These are phyloP conservation scores for Pseudomyrmex sp. DNA, from an alignment of 1,140 invertebrate species.

Conservation along the genomic window DNA sequence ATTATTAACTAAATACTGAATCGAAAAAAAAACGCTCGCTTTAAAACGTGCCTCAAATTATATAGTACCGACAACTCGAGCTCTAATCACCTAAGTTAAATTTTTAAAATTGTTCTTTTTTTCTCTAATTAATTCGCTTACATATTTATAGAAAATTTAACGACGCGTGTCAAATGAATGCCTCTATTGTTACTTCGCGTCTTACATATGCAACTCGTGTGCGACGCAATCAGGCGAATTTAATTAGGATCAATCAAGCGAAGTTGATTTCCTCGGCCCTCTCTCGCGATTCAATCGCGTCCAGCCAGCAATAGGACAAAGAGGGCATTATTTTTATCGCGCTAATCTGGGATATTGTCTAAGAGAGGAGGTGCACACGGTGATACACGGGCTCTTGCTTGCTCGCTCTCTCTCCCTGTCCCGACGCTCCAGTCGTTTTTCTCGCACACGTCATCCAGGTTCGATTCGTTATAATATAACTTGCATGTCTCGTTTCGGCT, in stretches of 20 bases:
- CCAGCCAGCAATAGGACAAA: constrained; percentile 21
- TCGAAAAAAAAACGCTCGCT: background rate
- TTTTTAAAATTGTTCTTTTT: background rate
- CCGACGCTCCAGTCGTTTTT: constrained; percentile 72
- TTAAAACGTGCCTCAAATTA: background rate
- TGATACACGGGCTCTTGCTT: background rate
- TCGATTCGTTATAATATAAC: constrained; percentile 63
- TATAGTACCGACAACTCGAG: no score
- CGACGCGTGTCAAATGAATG: background rate
- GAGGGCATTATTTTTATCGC: constrained; percentile 59
- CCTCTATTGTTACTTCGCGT: background rate
- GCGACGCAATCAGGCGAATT: constrained; percentile 39
- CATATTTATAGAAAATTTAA: constrained; percentile 21
- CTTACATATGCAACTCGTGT: constrained; percentile 20
- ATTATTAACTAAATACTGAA: constrained; percentile 1
- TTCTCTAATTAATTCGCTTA: constrained; percentile 1
- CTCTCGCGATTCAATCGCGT: constrained; percentile 49
- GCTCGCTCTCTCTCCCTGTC: constrained; percentile 36
- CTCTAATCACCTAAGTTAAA: no score
- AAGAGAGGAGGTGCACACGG: constrained; percentile 43
- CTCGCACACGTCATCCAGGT: constrained; percentile 50
- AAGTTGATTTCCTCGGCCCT: constrained; percentile 9
- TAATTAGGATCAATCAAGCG: constrained; percentile 42
- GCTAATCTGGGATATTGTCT: constrained; percentile 66
- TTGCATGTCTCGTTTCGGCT: constrained; percentile 63